These are phyloP conservation scores for Drosophila prosaltans DNA, from an alignment of 1,140 invertebrate genomes.

Conservation along the genomic window DNA sequence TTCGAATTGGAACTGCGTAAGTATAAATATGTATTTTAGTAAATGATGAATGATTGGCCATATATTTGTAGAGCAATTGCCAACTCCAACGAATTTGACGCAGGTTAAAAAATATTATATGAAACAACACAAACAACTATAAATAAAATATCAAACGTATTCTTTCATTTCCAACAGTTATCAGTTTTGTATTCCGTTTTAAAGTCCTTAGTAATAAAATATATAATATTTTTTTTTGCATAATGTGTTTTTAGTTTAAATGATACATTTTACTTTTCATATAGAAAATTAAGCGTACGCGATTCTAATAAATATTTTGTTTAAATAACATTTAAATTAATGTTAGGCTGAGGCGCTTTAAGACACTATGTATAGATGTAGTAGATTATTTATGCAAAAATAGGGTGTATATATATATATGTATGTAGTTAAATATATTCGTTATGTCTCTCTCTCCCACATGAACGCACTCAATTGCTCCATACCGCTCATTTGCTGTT, in stretches of 20 bases:
- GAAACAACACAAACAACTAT: background rate
- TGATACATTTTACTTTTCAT: slow-evolving; percentile 63
- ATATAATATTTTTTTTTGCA: slow-evolving; percentile 12
- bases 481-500: background rate
- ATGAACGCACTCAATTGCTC: slow-evolving; percentile 14
- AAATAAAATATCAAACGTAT: background rate
- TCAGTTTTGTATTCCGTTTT: slow-evolving; percentile 3
- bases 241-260: slow-evolving; percentile 2
- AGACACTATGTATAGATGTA: slow-evolving; percentile 55
- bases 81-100: too few species aligned
- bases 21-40: too few species aligned
- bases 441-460: slow-evolving; percentile 20
- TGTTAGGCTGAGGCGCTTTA: slow-evolving; percentile 68
- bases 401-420: slow-evolving; percentile 34
- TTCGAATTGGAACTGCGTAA: background rate
- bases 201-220: slow-evolving; percentile 10
- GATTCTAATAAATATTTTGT: slow-evolving; percentile 69
- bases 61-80: too few species aligned
- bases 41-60: too few species aligned
- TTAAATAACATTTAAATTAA: slow-evolving; percentile 51
- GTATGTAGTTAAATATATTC: slow-evolving; percentile 37
- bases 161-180: background rate
- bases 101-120: too few species aligned
- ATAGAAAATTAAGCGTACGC: slow-evolving; percentile 73
- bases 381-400: slow-evolving; percentile 46